Base-by-base conservation (phyloP, 2,888 invertebrate genomes). In the Orgyia antiqua region DNA sequence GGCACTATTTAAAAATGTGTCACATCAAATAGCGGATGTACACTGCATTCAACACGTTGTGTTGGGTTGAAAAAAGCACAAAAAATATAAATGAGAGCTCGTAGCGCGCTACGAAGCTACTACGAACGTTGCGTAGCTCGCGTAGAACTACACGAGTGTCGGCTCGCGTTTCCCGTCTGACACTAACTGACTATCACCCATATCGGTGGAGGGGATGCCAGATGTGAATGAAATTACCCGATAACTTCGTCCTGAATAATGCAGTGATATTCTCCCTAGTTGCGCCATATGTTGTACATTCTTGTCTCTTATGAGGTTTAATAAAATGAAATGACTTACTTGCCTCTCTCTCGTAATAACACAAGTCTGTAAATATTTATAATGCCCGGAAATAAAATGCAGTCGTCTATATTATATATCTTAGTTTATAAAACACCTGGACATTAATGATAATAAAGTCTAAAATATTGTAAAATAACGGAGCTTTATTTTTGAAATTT, bases 181-280 rank as follows among this genome's bases (percentile, higher is more conserved):
- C 42, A 70, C 76, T 74, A 71, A 40, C 54, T 57, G 42, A n/a
- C n/a, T n/a, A n/a, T n/a, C n/a, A n/a, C n/a, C n/a, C 45, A 49
- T 36, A 36, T 39, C 43, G 39, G 15, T 44, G 25, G n/a, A n/a
- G n/a, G 69, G 54, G 70, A 61, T 74, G 39, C 70, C 73, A 67
- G 64, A 53, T 48, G 51, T 39, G 54, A 57, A 50, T 52, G 31
- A 53, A 60, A 66, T 67, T 65, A 63, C 58, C 68, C 58, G 39
- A 54, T 51, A 51, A 54, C 56, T 53, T 53, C 43, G 35, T 37
- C 40, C 48, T 61, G 49, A 58, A 59, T 61, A 59, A 61, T 55
- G 53, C 30, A 56, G 46, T 43, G 31, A 41, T 39, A 51, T 47
- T 51, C 35, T 12, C 24, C 38, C 39, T 54, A 58, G 58, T 51